Evolutionary conservation across 2,797 vertebrate genomes (phyloP).

Genomic region (Amphiprion clarkii): DNA sequence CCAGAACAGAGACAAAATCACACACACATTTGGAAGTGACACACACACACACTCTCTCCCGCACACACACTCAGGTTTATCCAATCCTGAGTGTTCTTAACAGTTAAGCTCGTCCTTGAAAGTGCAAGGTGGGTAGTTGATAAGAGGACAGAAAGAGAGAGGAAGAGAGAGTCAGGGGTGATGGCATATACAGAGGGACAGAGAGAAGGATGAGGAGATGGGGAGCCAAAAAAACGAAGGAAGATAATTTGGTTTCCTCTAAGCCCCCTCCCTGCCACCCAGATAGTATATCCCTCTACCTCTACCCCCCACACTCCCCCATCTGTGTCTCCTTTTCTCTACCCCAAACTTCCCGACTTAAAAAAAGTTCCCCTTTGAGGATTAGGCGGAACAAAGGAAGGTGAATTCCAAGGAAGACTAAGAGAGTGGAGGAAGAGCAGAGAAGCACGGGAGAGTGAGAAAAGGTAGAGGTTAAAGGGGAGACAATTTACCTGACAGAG

Average conservation of each 20-base stretch:
- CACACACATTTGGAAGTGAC: constrained; percentile 13
- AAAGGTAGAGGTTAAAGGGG: constrained; percentile 53
- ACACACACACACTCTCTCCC: constrained; percentile 32
- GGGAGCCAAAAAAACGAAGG: constrained; percentile 50
- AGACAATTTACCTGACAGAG: constrained; percentile 55
- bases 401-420: constrained; percentile 79
- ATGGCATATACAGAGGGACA: constrained; percentile 42
- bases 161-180: constrained; percentile 46
- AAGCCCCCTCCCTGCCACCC: constrained; percentile 69
- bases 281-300: constrained; percentile 73
- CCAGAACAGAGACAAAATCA: constrained; percentile 27
- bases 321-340: constrained; percentile 50
- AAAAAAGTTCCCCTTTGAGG: constrained; percentile 82
- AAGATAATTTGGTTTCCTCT: constrained; percentile 78
- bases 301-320: constrained; percentile 37
- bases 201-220: constrained; percentile 53
- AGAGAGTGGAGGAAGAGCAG: constrained; percentile 12
- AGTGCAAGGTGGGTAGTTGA: constrained; percentile 84
- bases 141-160: constrained; percentile 69
- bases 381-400: constrained; percentile 86
- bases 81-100: constrained; percentile 70
- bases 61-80: constrained; percentile 55
- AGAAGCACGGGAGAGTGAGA: background rate
- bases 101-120: constrained; percentile 82
- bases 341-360: constrained; percentile 82